Conservation (phyloP, 2,113 vertebrate species). For the Arothron firmamentum region DNA sequence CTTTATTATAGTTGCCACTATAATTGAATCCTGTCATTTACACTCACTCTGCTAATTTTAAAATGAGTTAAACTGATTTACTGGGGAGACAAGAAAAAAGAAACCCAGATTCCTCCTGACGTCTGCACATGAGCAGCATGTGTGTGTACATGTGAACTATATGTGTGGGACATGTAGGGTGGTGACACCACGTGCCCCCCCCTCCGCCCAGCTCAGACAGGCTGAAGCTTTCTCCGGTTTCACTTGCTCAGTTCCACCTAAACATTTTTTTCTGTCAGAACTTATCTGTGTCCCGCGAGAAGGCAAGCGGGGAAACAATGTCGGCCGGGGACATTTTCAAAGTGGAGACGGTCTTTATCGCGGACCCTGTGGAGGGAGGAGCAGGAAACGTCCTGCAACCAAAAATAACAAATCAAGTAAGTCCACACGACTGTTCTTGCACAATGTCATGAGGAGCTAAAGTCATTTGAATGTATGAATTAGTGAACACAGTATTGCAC, state of each 20-base stretch:
- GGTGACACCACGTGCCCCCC: conserved; percentile 35
- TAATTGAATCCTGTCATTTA: no score
- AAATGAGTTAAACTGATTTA: no score
- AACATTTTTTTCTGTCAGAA: conserved; percentile 58
- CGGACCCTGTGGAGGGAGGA: conserved; percentile 75
- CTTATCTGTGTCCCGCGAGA: conserved; percentile 33
- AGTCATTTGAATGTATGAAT: not conserved
- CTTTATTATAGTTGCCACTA: no score
- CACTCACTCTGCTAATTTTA: no score
- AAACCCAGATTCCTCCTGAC: not conserved
- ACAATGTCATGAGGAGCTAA: not conserved
- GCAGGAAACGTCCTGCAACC: conserved; percentile 42
- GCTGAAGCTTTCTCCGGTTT: conserved; percentile 54
- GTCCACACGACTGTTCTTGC: conserved; percentile 12
- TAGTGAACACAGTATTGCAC: not conserved
- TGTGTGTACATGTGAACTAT: conserved; percentile 52
- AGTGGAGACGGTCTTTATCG: conserved; percentile 83
- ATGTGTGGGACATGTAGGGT: conserved; percentile 50
- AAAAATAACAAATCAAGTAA: conserved; percentile 49
- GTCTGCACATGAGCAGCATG: conserved; percentile 24
- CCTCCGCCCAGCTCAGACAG: conserved; percentile 23
- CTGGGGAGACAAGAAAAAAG: no score
- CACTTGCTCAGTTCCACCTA: conserved; percentile 41
- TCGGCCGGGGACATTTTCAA: conserved; percentile 79
- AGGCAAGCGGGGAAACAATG: conserved; percentile 65